Conservation (phyloP, 2,113 vertebrate genomes). For the Lutjanus erythropterus region DNA sequence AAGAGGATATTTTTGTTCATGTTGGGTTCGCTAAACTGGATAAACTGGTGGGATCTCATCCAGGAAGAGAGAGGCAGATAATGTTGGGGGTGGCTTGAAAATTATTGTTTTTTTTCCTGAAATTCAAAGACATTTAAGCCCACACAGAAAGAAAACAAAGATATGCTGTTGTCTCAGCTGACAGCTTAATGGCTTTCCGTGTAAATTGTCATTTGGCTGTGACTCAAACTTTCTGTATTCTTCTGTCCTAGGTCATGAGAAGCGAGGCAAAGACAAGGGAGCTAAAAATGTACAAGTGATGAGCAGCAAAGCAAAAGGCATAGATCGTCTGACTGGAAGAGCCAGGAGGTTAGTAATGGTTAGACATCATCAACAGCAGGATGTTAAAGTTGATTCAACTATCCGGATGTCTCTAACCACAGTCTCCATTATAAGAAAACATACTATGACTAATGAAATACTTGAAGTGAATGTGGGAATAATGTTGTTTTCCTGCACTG, state of each 20-base stretch:
- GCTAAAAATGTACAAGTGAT: constrained; percentile 80
- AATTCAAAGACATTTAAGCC: neutral
- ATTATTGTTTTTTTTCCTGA: neutral
- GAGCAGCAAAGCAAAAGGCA: constrained; percentile 93
- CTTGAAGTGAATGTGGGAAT: constrained; percentile 41
- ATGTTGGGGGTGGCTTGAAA: neutral
- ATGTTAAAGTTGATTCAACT: constrained; percentile 11
- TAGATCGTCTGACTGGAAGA: constrained; percentile 95
- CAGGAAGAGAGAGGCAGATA: neutral
- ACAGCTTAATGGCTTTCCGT: neutral
- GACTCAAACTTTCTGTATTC: constrained; percentile 1
- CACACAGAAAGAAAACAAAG: neutral
- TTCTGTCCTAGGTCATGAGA: constrained; percentile 84
- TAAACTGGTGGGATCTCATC: constrained; percentile 1
- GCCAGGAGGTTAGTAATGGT: constrained; percentile 90
- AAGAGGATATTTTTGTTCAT: neutral
- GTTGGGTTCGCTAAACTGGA: neutral
- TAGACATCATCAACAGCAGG: neutral
- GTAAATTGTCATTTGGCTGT: neutral
- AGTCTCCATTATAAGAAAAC: neutral
- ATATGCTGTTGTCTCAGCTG: neutral
- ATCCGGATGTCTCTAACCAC: constrained; percentile 3
- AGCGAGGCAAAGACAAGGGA: constrained; percentile 82
- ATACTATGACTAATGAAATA: constrained; percentile 7
- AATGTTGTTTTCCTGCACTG: constrained; percentile 45